Percentiles rank a stretch among this genome's conserved stretches.
phyloP scores from a whole-genome alignment of 1,140 invertebrate species.

The Drosophila asahinai region DNA sequence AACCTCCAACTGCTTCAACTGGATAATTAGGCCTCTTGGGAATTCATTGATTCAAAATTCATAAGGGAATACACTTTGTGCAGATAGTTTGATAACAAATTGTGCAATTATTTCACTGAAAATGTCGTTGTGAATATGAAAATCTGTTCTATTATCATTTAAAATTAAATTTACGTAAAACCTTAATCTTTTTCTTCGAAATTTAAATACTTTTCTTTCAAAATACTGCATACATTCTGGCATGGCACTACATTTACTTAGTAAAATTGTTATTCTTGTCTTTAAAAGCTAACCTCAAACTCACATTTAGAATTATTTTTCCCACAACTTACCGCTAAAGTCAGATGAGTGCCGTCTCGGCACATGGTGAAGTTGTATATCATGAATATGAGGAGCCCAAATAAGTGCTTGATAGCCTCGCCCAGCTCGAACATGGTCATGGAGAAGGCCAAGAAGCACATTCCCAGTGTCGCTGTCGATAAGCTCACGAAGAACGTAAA shows the following conservation, averaged over 20 bases:
- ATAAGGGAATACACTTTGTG: background rate
- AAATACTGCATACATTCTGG: no score
- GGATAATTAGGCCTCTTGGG: background rate
- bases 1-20: conserved; percentile 11
- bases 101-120: background rate
- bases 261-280: no score
- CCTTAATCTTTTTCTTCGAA: no score
- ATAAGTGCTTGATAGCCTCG: conserved; percentile 54
- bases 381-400: conserved; percentile 52
- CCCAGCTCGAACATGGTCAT: conserved; percentile 65
- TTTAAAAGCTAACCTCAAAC: no score
- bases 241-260: no score
- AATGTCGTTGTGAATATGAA: no score
- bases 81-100: background rate
- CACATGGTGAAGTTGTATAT: conserved; percentile 46
- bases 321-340: conserved; percentile 40
- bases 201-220: no score
- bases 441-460: conserved; percentile 66
- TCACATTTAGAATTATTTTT: background rate
- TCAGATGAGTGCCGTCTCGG: conserved; percentile 53
- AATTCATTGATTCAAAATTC: conserved; percentile 8
- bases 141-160: no score
- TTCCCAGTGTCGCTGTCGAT: conserved; percentile 57
- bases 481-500: conserved; percentile 65
- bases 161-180: no score